Percentiles rank a stretch among this genome's conserved stretches.
Evolutionary conservation across 2,888 invertebrate genomes (phyloP).

Genomic region (Lepidocyrtoides sp.): DNA sequence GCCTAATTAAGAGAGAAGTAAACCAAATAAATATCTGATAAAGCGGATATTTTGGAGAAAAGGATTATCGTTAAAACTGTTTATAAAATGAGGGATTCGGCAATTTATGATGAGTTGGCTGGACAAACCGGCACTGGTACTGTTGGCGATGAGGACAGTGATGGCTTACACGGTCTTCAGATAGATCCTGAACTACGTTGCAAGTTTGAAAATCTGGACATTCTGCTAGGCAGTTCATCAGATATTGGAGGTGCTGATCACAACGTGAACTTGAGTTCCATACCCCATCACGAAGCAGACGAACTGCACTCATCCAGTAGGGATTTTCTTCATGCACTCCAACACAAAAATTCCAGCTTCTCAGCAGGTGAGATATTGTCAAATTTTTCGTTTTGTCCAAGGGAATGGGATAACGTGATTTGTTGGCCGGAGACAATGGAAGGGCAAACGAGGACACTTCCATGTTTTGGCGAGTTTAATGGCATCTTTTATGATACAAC

Average conservation of each 20-base stretch:
- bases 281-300: not conserved
- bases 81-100: too few relatives aligned
- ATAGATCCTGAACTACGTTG: not conserved
- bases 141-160: not conserved
- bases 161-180: not conserved
- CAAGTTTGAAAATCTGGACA: not conserved
- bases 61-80: too few relatives aligned
- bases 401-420: slow-evolving; percentile 92
- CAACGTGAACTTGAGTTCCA: not conserved
- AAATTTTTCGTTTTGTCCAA: slow-evolving; percentile 88
- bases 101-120: too few relatives aligned
- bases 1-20: too few relatives aligned
- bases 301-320: not conserved
- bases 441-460: slow-evolving; percentile 90
- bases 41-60: too few relatives aligned
- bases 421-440: slow-evolving; percentile 95
- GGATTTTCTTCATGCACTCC: not conserved
- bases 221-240: not conserved
- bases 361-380: not conserved
- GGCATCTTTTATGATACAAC: slow-evolving; percentile 93
- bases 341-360: not conserved
- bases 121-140: not conserved
- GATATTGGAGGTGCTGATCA: not conserved
- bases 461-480: slow-evolving; percentile 93
- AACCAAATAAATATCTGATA: too few relatives aligned